phyloP scores from a whole-genome alignment of 1,140 invertebrate genomes.

The Drosophila ercepeae region DNA sequence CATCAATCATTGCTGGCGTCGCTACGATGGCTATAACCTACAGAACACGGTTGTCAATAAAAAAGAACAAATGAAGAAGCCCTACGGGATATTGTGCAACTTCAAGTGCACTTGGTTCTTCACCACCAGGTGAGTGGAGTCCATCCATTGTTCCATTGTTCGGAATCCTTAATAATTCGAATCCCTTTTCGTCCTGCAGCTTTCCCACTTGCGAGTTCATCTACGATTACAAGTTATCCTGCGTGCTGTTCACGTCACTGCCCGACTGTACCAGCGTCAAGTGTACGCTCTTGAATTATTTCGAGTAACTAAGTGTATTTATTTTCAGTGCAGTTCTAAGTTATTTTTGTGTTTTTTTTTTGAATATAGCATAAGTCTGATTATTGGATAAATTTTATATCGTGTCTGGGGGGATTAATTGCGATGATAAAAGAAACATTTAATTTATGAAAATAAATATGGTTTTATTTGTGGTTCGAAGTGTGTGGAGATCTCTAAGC shows the following conservation, averaged over 20 bases:
- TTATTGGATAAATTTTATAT: conserved; percentile 57
- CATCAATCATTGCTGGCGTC: conserved; percentile 82
- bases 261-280: conserved; percentile 80
- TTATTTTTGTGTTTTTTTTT: neutral
- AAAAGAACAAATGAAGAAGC: conserved; percentile 82
- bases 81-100: conserved; percentile 81
- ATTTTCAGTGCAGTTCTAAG: conserved; percentile 20
- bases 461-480: conserved; percentile 5
- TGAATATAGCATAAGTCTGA: conserved; percentile 52
- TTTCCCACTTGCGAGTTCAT: conserved; percentile 82
- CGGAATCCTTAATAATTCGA: neutral
- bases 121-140: conserved; percentile 66
- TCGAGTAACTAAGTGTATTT: conserved; percentile 65
- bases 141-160: neutral
- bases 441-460: neutral
- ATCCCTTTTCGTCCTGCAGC: conserved; percentile 30
- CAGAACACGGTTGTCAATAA: conserved; percentile 80
- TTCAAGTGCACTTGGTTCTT: conserved; percentile 83
- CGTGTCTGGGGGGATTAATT: conserved; percentile 18
- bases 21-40: conserved; percentile 82
- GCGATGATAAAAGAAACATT: conserved; percentile 24
- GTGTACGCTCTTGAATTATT: conserved; percentile 80
- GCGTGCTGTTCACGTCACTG: conserved; percentile 83
- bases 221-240: conserved; percentile 82
- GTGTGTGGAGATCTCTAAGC: too few species aligned